Percentiles rank a stretch among this genome's conserved stretches.
These are phyloP conservation scores for Egretta garzetta DNA, from an alignment of 2,113 vertebrate species.

Conservation along the genomic window DNA sequence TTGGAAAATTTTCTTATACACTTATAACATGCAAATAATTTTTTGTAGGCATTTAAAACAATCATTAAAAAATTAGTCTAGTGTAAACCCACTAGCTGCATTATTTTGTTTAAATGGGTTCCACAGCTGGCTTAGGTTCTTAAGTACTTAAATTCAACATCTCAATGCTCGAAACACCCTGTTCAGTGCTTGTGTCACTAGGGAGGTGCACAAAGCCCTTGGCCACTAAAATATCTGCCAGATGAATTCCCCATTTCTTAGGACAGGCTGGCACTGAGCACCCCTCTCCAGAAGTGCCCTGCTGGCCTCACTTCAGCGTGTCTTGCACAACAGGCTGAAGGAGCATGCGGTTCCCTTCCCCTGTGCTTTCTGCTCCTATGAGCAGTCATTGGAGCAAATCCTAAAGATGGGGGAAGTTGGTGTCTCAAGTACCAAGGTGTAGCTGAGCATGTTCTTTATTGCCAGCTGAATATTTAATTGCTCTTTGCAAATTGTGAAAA, in stretches of 20 bases:
- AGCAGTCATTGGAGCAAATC: not conserved
- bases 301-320: fast-evolving
- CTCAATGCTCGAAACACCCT: not conserved
- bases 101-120: not conserved
- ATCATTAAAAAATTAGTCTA: not conserved
- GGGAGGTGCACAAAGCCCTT: not conserved
- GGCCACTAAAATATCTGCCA: not conserved
- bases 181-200: not conserved
- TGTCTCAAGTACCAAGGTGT: not conserved
- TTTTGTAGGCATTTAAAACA: not conserved
- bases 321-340: not conserved
- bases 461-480: not conserved
- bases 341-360: not conserved
- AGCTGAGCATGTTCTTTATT: not conserved
- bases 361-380: not conserved
- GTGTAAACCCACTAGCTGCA: not conserved
- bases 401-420: not conserved
- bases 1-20: not conserved
- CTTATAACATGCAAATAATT: not conserved
- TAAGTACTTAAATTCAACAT: not conserved
- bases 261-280: not conserved
- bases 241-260: not conserved
- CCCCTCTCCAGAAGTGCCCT: not conserved
- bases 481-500: not conserved
- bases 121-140: not conserved